These are phyloP conservation scores for Poeciliopsis paucimaculata DNA, from an alignment of 2,797 vertebrate species.

Conservation along the genomic window DNA sequence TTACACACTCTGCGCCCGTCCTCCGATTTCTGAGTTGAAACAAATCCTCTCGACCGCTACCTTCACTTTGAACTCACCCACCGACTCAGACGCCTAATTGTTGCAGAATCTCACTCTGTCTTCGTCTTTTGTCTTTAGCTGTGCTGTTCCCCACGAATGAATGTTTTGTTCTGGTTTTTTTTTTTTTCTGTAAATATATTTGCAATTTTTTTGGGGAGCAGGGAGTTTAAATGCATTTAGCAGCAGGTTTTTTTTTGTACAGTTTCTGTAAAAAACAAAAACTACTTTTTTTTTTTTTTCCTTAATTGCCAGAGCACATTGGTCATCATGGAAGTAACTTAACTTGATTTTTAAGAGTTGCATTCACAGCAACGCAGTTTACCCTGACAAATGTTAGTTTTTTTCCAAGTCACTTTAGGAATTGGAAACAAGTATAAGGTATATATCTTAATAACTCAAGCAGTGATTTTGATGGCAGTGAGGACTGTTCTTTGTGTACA, in stretches of 20 bases:
- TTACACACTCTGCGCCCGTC: slow-evolving; percentile 55
- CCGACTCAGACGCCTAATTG: slow-evolving; percentile 53
- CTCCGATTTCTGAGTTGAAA: slow-evolving; percentile 56
- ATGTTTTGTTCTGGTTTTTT: slow-evolving; percentile 36
- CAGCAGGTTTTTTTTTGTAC: slow-evolving; percentile 71
- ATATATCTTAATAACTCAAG: slow-evolving; percentile 63
- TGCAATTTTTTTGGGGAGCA: slow-evolving; percentile 49
- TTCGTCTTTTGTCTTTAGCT: slow-evolving; percentile 62
- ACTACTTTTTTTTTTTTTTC: slow-evolving; percentile 49
- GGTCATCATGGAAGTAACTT: slow-evolving; percentile 53
- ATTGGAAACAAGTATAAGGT: slow-evolving; percentile 68
- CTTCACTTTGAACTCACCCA: slow-evolving; percentile 62
- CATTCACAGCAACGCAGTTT: slow-evolving; percentile 67
- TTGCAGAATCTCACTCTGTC: slow-evolving; percentile 55
- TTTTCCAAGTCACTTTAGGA: slow-evolving; percentile 63
- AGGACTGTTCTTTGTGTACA: slow-evolving; percentile 72
- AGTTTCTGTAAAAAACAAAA: slow-evolving; percentile 58
- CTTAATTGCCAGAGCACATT: slow-evolving; percentile 60
- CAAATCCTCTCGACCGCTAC: slow-evolving; percentile 27
- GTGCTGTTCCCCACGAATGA: slow-evolving; percentile 67
- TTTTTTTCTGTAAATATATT: slow-evolving; percentile 75
- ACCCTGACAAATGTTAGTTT: slow-evolving; percentile 66
- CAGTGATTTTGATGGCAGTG: slow-evolving; percentile 55
- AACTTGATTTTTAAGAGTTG: slow-evolving; percentile 63
- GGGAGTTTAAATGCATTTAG: slow-evolving; percentile 63